phyloP scores from a whole-genome alignment of 2,113 vertebrate genomes.

The Notarius quadriscutis region DNA sequence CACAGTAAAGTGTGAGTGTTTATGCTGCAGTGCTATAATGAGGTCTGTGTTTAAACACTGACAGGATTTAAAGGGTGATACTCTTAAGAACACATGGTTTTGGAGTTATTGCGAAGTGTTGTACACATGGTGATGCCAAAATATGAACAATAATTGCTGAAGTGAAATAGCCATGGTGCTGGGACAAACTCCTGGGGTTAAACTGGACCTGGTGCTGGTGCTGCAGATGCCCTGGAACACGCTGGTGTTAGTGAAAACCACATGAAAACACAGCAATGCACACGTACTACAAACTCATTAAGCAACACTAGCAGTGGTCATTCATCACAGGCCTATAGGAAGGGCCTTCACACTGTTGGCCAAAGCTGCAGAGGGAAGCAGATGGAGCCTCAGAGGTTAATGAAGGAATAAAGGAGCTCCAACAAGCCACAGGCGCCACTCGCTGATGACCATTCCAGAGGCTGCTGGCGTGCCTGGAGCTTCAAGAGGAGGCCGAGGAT shows the following conservation, averaged over 20 bases:
- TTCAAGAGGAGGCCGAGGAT: conserved; percentile 35
- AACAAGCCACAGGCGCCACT: conserved; percentile 44
- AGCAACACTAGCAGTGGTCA: conserved; percentile 59
- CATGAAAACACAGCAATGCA: conserved; percentile 62
- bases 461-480: conserved; percentile 32
- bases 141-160: conserved; percentile 33
- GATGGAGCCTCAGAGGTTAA: conserved; percentile 50
- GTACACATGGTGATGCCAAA: conserved; percentile 34
- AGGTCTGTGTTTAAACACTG: conserved; percentile 46
- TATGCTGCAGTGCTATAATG: conserved; percentile 51
- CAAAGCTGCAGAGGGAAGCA: conserved; percentile 42
- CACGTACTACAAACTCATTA: conserved; percentile 67
- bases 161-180: conserved; percentile 36
- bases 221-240: conserved; percentile 44
- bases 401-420: conserved; percentile 52
- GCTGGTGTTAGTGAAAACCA: conserved; percentile 56
- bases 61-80: conserved; percentile 40
- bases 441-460: conserved; percentile 50
- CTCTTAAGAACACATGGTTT: conserved; percentile 33
- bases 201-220: conserved; percentile 21
- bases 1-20: conserved; percentile 40
- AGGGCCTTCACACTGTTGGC: conserved; percentile 50
- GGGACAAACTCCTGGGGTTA: conserved; percentile 43
- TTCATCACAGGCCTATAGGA: conserved; percentile 68
- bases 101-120: conserved; percentile 43